Percentiles rank a stretch among this genome's conserved stretches.
phyloP scores from a whole-genome alignment of 2,797 vertebrate genomes.

The Macropodus opercularis region DNA sequence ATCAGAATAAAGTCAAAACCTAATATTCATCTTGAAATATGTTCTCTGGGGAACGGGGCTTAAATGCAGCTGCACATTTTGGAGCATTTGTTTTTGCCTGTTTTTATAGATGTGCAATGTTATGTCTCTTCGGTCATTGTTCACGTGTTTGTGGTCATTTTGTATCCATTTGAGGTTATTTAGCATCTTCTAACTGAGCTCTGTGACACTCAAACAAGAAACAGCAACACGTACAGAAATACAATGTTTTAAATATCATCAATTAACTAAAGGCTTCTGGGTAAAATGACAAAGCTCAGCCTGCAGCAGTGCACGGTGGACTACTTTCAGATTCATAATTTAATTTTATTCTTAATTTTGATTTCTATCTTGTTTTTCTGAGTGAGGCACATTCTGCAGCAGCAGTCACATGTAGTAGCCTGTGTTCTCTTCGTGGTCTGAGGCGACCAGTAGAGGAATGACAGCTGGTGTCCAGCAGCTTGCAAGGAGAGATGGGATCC shows the following conservation, averaged over 20 bases:
- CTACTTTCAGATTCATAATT: background rate
- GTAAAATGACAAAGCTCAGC: too few relatives aligned
- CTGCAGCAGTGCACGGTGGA: too few relatives aligned
- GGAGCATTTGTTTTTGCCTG: too few relatives aligned
- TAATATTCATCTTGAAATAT: background rate
- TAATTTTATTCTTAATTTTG: conserved; percentile 1
- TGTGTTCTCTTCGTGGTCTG: background rate
- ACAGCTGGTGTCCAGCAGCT: background rate
- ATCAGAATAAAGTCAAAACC: conserved; percentile 3
- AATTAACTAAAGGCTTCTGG: background rate
- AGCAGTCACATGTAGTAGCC: background rate
- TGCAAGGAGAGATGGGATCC: conserved; percentile 1
- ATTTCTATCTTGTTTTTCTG: conserved; percentile 1
- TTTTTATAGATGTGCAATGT: too few relatives aligned
- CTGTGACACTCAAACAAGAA: too few relatives aligned
- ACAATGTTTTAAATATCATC: background rate
- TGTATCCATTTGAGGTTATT: too few relatives aligned
- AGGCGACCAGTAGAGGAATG: conserved; percentile 13
- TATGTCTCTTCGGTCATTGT: too few relatives aligned
- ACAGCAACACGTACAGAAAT: too few relatives aligned
- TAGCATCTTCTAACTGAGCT: too few relatives aligned
- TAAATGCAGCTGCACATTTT: too few relatives aligned
- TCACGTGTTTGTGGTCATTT: too few relatives aligned
- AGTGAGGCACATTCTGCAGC: background rate
- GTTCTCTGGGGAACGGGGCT: background rate